A percentile compares a stretch with the other conserved stretches of the same genome.
Evolutionary conservation across 1,140 invertebrate genomes (phyloP).

Genomic region (Olivierus martensii): DNA sequence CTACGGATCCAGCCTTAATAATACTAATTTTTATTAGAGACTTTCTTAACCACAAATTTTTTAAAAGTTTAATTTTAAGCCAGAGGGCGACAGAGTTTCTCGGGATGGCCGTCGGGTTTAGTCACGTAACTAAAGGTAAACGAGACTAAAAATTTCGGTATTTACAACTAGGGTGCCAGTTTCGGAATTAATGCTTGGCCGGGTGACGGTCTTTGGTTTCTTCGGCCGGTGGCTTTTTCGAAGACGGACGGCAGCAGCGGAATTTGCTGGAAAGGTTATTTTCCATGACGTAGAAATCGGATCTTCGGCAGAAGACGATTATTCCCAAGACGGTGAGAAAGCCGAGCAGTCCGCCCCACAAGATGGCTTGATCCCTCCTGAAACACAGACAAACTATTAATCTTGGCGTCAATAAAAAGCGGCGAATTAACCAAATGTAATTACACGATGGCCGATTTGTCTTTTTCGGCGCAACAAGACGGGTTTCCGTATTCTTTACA

Average conservation of each 20-base stretch:
- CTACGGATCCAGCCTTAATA: too few species aligned
- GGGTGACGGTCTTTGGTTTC: too few species aligned
- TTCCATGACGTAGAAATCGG: slow-evolving; percentile 19
- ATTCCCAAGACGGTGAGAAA: slow-evolving; percentile 19
- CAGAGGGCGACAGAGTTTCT: too few species aligned
- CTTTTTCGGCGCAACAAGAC: slow-evolving; percentile 21
- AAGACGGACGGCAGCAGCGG: not conserved
- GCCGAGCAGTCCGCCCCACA: slow-evolving; percentile 23
- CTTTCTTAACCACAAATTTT: too few species aligned
- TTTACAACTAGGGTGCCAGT: too few species aligned
- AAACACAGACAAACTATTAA: not conserved
- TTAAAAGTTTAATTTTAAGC: too few species aligned
- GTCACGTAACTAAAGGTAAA: too few species aligned
- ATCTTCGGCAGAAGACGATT: slow-evolving; percentile 21
- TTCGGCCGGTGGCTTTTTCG: not conserved
- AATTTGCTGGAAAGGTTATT: not conserved
- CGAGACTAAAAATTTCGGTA: too few species aligned
- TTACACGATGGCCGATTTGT: slow-evolving; percentile 19
- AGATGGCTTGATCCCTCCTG: slow-evolving; percentile 20
- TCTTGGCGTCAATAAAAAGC: too few species aligned
- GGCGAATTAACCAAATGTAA: slow-evolving; percentile 14
- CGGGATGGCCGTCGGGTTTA: too few species aligned
- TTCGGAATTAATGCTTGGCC: too few species aligned
- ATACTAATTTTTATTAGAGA: too few species aligned
- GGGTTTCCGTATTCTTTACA: slow-evolving; percentile 23